Evolutionary conservation across 2,797 vertebrate genomes (phyloP).

Genomic region (Megalops cyprinoides): DNA sequence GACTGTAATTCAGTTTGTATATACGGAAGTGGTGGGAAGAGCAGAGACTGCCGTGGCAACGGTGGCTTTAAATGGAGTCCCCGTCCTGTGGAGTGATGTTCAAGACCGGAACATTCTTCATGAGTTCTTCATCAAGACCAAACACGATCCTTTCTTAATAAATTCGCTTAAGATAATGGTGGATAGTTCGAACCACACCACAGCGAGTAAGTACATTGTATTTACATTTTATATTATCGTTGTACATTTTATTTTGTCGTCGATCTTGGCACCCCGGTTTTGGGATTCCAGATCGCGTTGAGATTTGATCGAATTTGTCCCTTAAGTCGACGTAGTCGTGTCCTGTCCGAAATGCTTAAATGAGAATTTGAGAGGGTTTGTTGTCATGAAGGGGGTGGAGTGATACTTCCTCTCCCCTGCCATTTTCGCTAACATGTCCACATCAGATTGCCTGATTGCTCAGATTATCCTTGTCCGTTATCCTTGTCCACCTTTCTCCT

Average conservation of each 20-base stretch:
- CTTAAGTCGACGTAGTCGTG: no score
- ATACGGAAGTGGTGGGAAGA: constrained; percentile 9
- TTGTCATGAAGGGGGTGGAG: neutral
- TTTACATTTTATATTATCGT: no score
- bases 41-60: constrained; percentile 43
- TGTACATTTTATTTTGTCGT: no score
- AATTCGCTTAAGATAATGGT: neutral
- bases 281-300: neutral
- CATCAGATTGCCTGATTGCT: no score
- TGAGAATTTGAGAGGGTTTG: neutral
- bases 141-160: neutral
- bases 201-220: neutral
- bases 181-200: constrained; percentile 6
- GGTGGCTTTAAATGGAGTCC: constrained; percentile 25
- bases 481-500: no score
- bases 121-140: neutral
- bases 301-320: neutral
- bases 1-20: neutral
- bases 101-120: neutral
- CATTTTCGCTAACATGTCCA: no score
- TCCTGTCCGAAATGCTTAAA: neutral
- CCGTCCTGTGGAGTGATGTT: constrained; percentile 4
- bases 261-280: no score
- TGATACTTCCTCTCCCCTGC: no score
- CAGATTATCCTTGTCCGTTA: no score